Conservation (phyloP, 2,888 invertebrate species). For the Trachelus iudaicus region DNA sequence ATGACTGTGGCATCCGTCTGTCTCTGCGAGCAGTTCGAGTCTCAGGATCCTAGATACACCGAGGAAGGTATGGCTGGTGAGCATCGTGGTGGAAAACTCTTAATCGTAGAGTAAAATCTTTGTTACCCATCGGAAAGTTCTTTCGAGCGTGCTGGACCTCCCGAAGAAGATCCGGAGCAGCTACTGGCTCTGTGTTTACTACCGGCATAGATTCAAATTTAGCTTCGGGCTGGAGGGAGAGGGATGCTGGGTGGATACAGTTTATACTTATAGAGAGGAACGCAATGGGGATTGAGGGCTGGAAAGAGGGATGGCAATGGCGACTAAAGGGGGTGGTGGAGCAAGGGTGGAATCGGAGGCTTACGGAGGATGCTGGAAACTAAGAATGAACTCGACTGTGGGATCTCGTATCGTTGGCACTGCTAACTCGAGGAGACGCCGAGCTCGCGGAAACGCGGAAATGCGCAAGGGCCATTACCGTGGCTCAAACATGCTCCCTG, state of each 20-base stretch:
- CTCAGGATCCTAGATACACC: background rate
- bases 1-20: background rate
- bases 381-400: conserved; percentile 42
- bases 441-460: conserved; percentile 45
- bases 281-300: background rate
- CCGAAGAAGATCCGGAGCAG: conserved; percentile 3
- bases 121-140: background rate
- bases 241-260: background rate
- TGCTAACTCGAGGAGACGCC: conserved; percentile 48
- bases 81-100: background rate
- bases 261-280: background rate
- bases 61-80: background rate
- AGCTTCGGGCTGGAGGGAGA: conserved; percentile 16
- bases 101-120: background rate
- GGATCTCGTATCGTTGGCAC: conserved; percentile 43
- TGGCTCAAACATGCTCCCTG: conserved; percentile 46
- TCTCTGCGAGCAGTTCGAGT: background rate
- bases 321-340: background rate
- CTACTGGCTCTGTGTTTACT: conserved; percentile 22
- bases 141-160: background rate
- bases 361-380: background rate
- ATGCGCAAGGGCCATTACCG: conserved; percentile 44
- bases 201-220: conserved; percentile 41
- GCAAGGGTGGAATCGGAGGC: background rate
- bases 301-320: background rate